Evolutionary conservation across 2,113 vertebrate genomes (phyloP), one percentile per base, ranked within the genome.

Genomic region (Albula glossodonta): DNA sequence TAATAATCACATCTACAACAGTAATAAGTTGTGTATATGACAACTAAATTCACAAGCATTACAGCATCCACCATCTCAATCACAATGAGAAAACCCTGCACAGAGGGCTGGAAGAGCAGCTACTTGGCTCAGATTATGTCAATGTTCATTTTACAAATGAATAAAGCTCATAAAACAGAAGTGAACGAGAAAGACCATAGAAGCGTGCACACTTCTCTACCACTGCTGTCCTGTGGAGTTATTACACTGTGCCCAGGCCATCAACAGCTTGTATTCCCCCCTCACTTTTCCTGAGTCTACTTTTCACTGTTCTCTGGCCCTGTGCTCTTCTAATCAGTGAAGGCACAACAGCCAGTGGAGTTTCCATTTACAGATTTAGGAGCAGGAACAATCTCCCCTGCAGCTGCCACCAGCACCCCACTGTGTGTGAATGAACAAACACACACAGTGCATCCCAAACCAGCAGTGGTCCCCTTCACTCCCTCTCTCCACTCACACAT

Each of bases 311-410:
- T 22, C 51, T 82, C 51, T 25, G 6, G 51, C 51, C 5, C 8
- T 15, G 19, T 22, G 2, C 9, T 17, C 15, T 53, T 25, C 17
- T 12, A 31, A 57, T 51, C 51, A 51, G 57, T 4, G 31, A 9
- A 63, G 52, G n/a, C 17, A 63, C 53, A 56, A 57, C 17, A 57
- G n/a, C n/a, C n/a, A 25, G 17, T 7, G 31, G 49, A 15, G 49
- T 81, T 81, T 51, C 48, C 51, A 81, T 57, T 82, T 60, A 82
- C 81, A 82, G 51, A 51, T 8, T 9, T 56, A 60, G 56, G 81
- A n/a, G 11, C 81, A 60, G 60, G 22, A 66, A 66, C 22, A 66
- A 19, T 19, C 25, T 17, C 31, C 56, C 49, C 5, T 10, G 41
- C 81, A 82, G 52, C 81, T 82, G 52, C 52, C 81, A 57, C 81